These are phyloP conservation scores for Trachelus iudaicus DNA, from an alignment of 2,888 invertebrate genomes.

Conservation along the genomic window DNA sequence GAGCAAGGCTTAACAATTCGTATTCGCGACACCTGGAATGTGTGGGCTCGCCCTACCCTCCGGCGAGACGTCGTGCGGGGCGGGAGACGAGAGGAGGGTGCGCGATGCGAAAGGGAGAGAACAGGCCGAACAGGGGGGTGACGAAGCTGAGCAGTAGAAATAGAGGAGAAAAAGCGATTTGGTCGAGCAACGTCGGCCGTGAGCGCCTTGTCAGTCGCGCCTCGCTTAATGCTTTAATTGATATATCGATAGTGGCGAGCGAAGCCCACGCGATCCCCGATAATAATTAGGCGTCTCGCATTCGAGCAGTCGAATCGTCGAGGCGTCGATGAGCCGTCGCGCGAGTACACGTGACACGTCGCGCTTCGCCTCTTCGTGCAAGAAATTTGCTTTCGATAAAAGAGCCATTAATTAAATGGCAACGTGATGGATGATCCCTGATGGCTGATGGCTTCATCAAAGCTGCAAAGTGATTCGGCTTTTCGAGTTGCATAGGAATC, in stretches of 20 bases:
- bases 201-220: slow-evolving; percentile 54
- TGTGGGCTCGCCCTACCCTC: not conserved
- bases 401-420: slow-evolving; percentile 12
- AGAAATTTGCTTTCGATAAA: slow-evolving; percentile 16
- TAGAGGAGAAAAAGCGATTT: slow-evolving; percentile 43
- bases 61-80: not conserved
- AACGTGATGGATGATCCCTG: not conserved
- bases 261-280: slow-evolving; percentile 40
- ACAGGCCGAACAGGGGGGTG: slow-evolving; percentile 7
- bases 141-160: slow-evolving; percentile 22
- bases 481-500: too few relatives aligned
- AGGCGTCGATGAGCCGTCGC: too few relatives aligned
- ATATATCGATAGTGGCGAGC: slow-evolving; percentile 54
- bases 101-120: not conserved
- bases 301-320: not conserved
- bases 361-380: not conserved
- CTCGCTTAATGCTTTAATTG: slow-evolving; percentile 61
- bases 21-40: too few relatives aligned
- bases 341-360: too few relatives aligned
- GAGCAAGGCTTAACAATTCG: too few relatives aligned
- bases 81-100: slow-evolving; percentile 18
- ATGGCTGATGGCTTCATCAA: not conserved
- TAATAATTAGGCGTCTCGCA: slow-evolving; percentile 47
- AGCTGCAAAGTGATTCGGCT: too few relatives aligned
- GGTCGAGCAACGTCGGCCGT: slow-evolving; percentile 53